Evolutionary conservation across 2,797 vertebrate genomes (phyloP), one percentile per base, ranked within the genome.

Genomic region (Novumbra hubbsi): DNA sequence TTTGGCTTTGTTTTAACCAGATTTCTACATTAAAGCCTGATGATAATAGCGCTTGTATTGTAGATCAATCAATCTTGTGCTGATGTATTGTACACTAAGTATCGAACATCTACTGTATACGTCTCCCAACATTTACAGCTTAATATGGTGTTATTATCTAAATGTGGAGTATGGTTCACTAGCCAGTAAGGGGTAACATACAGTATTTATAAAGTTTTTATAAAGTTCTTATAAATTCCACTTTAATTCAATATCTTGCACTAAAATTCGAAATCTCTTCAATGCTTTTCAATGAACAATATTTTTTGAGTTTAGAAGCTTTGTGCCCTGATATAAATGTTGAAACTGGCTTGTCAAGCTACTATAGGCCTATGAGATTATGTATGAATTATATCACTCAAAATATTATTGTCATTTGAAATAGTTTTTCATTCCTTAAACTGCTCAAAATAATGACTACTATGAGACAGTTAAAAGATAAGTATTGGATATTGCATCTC

Each of bases 1-100:
- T 12, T 12, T 45, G 41, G 41, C 41, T 11, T 45, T 6, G 41
- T 14, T 45, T 45, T 45, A 45, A 5, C 34, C 6, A 45, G 41
- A 45, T 45, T 45, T 45, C 41, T 12, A 12, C 9, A 9, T 62
- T 62, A 62, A 62, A 62, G 60, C 60, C 63, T 65, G 28, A 16
- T 28, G 16, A 30, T 30, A 65, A 32, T 64, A 19, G 16, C 19
- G 16, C 63, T 30, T 32, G 30, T 30, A 30, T 32, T 64, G 16
- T 30, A 15, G 24, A 15, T 14, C 62, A 30, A 14, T 65, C 28
- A 65, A 3, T 17, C 63, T 12, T 32, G 19, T 65, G 15, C 15
- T 93, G 88, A 93, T 96, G 94, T 83, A 95, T 95, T 84, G 91
- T 96, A 73, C 92, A 94, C 82, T 96, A 96, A 80, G 95, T 94